These are phyloP conservation scores for Zoanthus gigantus DNA, from an alignment of 92 coral and sea anemone species.

Conservation along the genomic window DNA sequence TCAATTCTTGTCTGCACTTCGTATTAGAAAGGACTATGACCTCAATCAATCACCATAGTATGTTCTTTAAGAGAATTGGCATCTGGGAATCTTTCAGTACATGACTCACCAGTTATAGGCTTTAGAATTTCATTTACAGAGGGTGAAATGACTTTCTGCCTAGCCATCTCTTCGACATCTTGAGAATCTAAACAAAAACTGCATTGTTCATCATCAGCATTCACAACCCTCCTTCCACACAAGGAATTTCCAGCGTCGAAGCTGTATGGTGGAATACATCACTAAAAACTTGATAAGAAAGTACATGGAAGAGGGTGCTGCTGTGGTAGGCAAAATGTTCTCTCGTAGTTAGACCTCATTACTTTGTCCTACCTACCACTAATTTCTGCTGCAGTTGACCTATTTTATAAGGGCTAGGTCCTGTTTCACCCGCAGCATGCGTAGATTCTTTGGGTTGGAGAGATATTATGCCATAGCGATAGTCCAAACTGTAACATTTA, in stretches of 20 bases:
- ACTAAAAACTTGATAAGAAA: not conserved
- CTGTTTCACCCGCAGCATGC: constrained; percentile 70
- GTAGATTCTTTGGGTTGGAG: constrained; percentile 74
- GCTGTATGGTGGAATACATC: not conserved
- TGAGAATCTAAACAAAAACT: not conserved
- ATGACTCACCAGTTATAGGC: not conserved
- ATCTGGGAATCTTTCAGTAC: not conserved
- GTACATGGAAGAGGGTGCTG: not conserved
- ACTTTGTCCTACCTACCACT: constrained; percentile 73
- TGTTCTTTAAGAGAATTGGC: not conserved
- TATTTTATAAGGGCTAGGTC: constrained; percentile 55
- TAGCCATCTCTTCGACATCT: not conserved
- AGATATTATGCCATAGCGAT: constrained; percentile 66
- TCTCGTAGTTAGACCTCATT: constrained; percentile 70
- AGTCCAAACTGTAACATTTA: constrained; percentile 50
- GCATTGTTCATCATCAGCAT: not conserved
- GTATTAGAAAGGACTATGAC: too few relatives aligned
- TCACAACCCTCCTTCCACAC: not conserved
- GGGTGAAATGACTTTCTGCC: not conserved
- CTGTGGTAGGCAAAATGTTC: constrained; percentile 59
- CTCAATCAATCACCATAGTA: too few relatives aligned
- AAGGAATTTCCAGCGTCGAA: not conserved
- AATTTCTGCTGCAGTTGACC: constrained; percentile 13
- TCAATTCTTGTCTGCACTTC: too few relatives aligned
- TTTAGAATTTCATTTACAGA: not conserved